A percentile compares a stretch with the other conserved stretches of the same genome.
Evolutionary conservation across 2,888 invertebrate species (phyloP).

Genomic region (Calliphora vomitoria): DNA sequence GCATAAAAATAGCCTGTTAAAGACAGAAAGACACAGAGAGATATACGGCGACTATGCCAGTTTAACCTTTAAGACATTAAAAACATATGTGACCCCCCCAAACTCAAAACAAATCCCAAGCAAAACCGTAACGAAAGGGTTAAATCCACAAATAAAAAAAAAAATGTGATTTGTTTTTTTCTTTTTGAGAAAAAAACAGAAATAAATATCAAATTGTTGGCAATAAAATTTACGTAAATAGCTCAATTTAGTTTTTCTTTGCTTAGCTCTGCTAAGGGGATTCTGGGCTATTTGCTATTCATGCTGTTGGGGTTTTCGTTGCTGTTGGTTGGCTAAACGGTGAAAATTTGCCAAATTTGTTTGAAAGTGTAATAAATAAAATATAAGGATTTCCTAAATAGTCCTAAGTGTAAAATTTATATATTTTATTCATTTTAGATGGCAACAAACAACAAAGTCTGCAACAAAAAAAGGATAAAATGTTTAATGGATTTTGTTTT

Average conservation of each 20-base stretch:
- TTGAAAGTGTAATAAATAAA: conserved; percentile 75
- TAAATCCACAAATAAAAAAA: conserved; percentile 42
- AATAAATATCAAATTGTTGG: conserved; percentile 80
- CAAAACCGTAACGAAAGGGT: conserved; percentile 30
- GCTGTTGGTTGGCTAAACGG: conserved; percentile 50
- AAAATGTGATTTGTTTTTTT: conserved; percentile 22
- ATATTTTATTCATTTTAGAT: conserved; percentile 49
- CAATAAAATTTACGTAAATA: conserved; percentile 84
- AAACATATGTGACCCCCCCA: conserved; percentile 61
- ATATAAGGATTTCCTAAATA: conserved; percentile 70
- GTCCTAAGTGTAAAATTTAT: conserved; percentile 71
- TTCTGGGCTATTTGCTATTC: conserved; percentile 17
- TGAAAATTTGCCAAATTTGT: conserved; percentile 81
- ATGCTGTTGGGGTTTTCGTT: conserved; percentile 73
- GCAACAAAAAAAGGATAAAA: conserved; percentile 33
- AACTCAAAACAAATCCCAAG: not conserved
- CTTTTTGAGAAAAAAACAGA: conserved; percentile 24
- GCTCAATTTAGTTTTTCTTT: conserved; percentile 80
- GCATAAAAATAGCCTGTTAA: conserved; percentile 15
- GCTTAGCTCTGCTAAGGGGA: not conserved
- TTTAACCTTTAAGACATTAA: conserved; percentile 59
- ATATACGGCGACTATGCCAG: not conserved
- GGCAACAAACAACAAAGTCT: too few relatives aligned
- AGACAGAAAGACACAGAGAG: not conserved
- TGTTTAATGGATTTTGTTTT: conserved; percentile 17